A percentile compares a stretch with the other conserved stretches of the same genome.
Conservation (phyloP, 2,797 vertebrate genomes). For the Malurus splendens region DNA sequence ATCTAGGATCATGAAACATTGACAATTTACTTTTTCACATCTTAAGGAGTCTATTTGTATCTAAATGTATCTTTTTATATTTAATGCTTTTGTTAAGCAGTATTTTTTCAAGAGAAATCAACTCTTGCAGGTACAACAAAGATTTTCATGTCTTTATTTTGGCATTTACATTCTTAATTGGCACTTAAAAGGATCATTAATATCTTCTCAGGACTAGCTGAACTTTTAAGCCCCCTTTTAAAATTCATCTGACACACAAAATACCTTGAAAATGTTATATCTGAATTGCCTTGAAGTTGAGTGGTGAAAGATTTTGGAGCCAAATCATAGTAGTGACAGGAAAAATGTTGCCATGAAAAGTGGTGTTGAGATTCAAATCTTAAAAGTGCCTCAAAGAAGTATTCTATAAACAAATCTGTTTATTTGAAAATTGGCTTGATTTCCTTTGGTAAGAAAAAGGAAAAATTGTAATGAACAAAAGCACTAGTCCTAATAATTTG, state of each 20-base stretch:
- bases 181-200: neutral
- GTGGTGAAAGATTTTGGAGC: neutral
- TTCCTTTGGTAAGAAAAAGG: neutral
- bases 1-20: neutral
- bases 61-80: neutral
- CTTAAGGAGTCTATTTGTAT: neutral
- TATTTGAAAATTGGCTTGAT: neutral
- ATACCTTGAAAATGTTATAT: neutral
- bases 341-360: neutral
- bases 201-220: neutral
- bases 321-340: neutral
- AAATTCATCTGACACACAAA: neutral
- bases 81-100: neutral
- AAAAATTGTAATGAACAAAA: neutral
- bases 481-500: neutral
- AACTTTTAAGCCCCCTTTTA: neutral
- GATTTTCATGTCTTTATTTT: constrained; percentile 5
- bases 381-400: neutral
- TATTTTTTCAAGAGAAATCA: neutral
- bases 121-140: neutral
- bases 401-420: neutral
- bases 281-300: neutral
- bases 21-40: neutral
- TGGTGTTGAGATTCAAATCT: neutral
- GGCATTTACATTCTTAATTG: constrained; percentile 24